Evolutionary conservation across 2,888 invertebrate species (phyloP).

Genomic region (Caenorhabditis uteleia): DNA sequence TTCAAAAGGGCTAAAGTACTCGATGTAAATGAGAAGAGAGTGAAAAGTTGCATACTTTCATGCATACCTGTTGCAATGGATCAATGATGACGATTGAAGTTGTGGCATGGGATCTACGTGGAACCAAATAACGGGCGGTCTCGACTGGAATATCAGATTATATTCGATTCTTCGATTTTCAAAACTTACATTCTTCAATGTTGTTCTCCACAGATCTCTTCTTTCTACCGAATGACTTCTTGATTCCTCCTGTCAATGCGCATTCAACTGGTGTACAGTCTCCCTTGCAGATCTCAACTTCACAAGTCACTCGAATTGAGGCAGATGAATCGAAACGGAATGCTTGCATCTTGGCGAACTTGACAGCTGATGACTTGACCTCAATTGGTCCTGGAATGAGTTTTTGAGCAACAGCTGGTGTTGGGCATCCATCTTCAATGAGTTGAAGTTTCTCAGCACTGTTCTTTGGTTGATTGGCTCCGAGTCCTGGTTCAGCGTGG

Average conservation of each 20-base stretch:
- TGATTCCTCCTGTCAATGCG: constrained; percentile 57
- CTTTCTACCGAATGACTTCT: constrained; percentile 67
- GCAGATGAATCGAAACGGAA: constrained; percentile 69
- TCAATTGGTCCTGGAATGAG: constrained; percentile 66
- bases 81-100: constrained; percentile 67
- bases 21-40: background rate
- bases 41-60: constrained; percentile 2
- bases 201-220: constrained; percentile 60
- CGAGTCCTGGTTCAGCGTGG: constrained; percentile 64
- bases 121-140: constrained; percentile 66
- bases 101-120: constrained; percentile 63
- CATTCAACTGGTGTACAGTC: constrained; percentile 66
- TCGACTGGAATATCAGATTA: constrained; percentile 57
- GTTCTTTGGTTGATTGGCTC: constrained; percentile 24
- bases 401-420: constrained; percentile 69
- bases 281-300: constrained; percentile 69
- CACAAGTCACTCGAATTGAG: constrained; percentile 65
- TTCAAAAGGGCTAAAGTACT: background rate
- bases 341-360: constrained; percentile 58
- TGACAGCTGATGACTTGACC: constrained; percentile 50
- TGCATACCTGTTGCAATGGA: constrained; percentile 63
- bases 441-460: constrained; percentile 63
- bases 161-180: background rate
- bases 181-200: constrained; percentile 52
- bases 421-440: constrained; percentile 68